phyloP scores from a whole-genome alignment of 2,113 vertebrate species.

The Pteronura brasiliensis region DNA sequence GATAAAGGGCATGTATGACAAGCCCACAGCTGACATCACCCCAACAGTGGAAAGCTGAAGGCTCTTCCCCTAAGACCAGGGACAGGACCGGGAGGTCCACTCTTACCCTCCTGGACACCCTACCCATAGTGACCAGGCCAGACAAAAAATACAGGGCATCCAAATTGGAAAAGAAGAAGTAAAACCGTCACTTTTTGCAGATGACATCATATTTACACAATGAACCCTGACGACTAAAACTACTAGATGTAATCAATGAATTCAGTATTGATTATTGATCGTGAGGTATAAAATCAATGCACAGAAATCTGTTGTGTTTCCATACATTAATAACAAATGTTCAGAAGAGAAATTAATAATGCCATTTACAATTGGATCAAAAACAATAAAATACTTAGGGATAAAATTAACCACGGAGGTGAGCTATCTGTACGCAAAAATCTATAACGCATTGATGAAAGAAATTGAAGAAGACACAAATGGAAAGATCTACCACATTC shows the following conservation, averaged over 20 bases:
- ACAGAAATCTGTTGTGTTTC: background rate
- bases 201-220: background rate
- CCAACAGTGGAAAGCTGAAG: background rate
- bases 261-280: background rate
- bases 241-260: background rate
- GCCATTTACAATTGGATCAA: background rate
- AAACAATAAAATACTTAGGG: background rate
- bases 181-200: background rate
- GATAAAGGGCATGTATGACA: background rate
- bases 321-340: background rate
- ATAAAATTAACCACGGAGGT: background rate
- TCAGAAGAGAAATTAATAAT: background rate
- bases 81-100: background rate
- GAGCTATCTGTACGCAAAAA: background rate
- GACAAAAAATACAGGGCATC: background rate
- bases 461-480: background rate
- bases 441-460: background rate
- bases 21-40: background rate
- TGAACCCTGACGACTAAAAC: background rate
- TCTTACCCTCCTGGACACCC: background rate
- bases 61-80: background rate
- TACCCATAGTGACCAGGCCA: background rate
- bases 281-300: background rate
- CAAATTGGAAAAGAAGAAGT: background rate
- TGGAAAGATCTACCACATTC: background rate